Conservation (phyloP, 2,113 vertebrate species). For the Protomyctophum bolini region DNA sequence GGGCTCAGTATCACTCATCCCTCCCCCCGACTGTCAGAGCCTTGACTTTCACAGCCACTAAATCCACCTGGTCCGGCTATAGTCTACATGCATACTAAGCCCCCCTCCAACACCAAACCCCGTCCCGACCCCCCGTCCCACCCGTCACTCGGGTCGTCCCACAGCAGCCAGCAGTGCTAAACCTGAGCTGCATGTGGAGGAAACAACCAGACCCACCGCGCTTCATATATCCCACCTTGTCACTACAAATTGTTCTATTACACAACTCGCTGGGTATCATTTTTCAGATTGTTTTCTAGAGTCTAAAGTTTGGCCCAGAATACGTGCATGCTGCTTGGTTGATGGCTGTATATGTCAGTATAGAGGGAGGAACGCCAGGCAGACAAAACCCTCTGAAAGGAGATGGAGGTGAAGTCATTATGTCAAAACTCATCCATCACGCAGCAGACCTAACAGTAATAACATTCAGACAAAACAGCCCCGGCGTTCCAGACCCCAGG, state of each 20-base stretch:
- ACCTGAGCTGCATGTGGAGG: not conserved
- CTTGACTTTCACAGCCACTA: constrained; percentile 29
- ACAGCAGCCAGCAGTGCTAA: too few species aligned
- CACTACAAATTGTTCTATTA: constrained; percentile 31
- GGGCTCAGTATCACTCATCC: constrained; percentile 4
- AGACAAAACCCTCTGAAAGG: constrained; percentile 22
- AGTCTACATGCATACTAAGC: constrained; percentile 1
- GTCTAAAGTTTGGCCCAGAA: constrained; percentile 3
- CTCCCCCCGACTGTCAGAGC: constrained; percentile 14
- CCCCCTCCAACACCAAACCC: not conserved
- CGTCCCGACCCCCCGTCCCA: too few species aligned
- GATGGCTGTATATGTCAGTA: constrained; percentile 30
- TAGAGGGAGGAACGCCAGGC: constrained; percentile 5
- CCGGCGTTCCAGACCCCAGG: constrained; percentile 10
- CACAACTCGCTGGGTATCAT: constrained; percentile 22
- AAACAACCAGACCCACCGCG: not conserved
- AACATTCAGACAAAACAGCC: constrained; percentile 41
- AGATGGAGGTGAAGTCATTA: constrained; percentile 39
- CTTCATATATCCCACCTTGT: not conserved
- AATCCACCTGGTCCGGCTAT: constrained; percentile 22
- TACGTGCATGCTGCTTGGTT: not conserved
- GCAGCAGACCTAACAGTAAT: constrained; percentile 33
- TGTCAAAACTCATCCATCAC: constrained; percentile 58
- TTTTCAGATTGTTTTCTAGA: constrained; percentile 11
- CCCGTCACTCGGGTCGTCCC: constrained; percentile 2